Percentiles rank a stretch among this genome's conserved stretches.
These are phyloP conservation scores for Opisthograptis luteolata DNA, from an alignment of 2,888 invertebrate species.

Conservation along the genomic window DNA sequence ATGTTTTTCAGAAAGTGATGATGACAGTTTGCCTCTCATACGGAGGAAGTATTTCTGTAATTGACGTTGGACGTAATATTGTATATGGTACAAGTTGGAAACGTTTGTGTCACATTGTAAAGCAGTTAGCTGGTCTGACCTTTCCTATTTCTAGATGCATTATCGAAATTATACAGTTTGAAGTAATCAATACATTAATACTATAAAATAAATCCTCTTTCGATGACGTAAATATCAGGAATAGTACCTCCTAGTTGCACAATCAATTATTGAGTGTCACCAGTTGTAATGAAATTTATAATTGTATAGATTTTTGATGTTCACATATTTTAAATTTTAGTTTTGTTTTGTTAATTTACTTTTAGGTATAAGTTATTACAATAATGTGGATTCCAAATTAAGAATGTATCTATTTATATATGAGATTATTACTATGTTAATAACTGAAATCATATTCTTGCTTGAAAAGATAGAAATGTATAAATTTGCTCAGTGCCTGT, in stretches of 20 bases:
- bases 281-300: conserved; percentile 1
- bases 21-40: conserved; percentile 66
- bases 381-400: neutral
- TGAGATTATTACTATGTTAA: conserved; percentile 17
- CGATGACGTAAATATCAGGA: conserved; percentile 12
- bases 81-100: conserved; percentile 10
- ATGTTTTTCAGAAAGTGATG: conserved; percentile 77
- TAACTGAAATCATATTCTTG: conserved; percentile 18
- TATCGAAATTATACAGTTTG: conserved; percentile 13
- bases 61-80: conserved; percentile 13
- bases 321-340: neutral
- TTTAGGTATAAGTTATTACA: neutral
- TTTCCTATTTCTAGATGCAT: conserved; percentile 16
- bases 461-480: conserved; percentile 33
- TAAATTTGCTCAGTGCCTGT: conserved; percentile 52
- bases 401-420: neutral
- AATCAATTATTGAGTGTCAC: conserved; percentile 1
- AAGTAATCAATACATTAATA: conserved; percentile 10
- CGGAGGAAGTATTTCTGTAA: conserved; percentile 69
- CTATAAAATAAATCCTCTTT: neutral
- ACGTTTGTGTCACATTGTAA: conserved; percentile 21
- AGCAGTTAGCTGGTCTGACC: conserved; percentile 27
- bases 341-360: neutral
- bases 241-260: conserved; percentile 21
- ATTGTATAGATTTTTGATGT: conserved; percentile 1